Conservation (phyloP, 2,888 invertebrate species). For the Sisyra terminalis region DNA sequence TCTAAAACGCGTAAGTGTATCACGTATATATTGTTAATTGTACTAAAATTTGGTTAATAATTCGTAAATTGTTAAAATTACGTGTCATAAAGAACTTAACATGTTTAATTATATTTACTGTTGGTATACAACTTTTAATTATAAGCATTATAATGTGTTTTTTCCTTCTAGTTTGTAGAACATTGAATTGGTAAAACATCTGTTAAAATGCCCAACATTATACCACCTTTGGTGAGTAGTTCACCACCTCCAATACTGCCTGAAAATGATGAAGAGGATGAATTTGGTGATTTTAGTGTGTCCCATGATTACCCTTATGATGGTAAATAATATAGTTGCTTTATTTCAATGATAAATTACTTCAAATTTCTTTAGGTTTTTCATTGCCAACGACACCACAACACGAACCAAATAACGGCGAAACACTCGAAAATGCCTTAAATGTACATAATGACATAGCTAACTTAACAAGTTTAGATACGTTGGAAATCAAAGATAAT, state of each 20-base stretch:
- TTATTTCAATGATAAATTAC: background rate
- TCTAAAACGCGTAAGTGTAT: too few relatives aligned
- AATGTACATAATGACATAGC: background rate
- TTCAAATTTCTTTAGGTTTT: background rate
- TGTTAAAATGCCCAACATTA: slow-evolving; percentile 27
- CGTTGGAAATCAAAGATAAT: slow-evolving; percentile 4
- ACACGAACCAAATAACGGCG: background rate
- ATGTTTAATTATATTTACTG: too few relatives aligned
- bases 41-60: too few relatives aligned
- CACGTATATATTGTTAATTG: too few relatives aligned
- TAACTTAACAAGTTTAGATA: background rate
- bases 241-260: slow-evolving; percentile 37
- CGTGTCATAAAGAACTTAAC: too few relatives aligned
- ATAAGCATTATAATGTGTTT: too few relatives aligned
- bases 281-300: background rate
- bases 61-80: too few relatives aligned
- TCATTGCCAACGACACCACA: slow-evolving; percentile 5
- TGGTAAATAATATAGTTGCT: background rate
- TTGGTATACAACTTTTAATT: too few relatives aligned
- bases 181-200: background rate
- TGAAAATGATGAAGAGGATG: slow-evolving; percentile 24
- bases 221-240: slow-evolving; percentile 37
- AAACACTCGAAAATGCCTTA: background rate
- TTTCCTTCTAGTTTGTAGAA: background rate
- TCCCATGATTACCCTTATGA: background rate